These are phyloP conservation scores for Apis florea DNA, from an alignment of 1,140 invertebrate species.

Conservation along the genomic window DNA sequence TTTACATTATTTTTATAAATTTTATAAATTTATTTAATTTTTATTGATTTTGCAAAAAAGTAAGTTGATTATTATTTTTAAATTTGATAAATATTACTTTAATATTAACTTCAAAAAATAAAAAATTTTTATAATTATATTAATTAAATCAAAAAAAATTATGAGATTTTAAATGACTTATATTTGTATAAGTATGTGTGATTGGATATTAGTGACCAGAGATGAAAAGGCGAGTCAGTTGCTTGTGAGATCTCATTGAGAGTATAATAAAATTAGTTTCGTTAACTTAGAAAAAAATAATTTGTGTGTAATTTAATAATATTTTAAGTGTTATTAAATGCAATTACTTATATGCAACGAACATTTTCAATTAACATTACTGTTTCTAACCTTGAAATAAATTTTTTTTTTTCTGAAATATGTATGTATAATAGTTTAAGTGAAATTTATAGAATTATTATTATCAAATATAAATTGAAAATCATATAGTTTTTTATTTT, in stretches of 20 bases:
- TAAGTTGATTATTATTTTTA: background rate
- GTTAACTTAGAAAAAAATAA: background rate
- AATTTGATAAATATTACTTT: background rate
- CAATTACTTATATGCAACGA: background rate
- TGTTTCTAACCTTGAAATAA: background rate
- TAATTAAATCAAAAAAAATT: background rate
- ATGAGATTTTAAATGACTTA: background rate
- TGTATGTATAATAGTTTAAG: too few species aligned
- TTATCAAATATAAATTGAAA: background rate
- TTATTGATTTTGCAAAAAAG: too few species aligned
- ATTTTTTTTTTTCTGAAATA: background rate
- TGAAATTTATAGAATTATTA: background rate
- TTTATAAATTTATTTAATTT: too few species aligned
- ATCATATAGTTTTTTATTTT: too few species aligned
- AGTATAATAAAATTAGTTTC: background rate
- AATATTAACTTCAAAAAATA: background rate
- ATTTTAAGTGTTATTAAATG: background rate
- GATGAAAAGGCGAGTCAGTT: constrained; percentile 3
- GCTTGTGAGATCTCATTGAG: background rate
- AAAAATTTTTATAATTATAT: background rate
- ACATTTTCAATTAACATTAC: background rate
- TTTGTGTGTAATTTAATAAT: background rate
- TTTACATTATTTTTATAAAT: too few species aligned
- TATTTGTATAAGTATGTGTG: too few species aligned
- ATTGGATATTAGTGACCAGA: background rate